A percentile compares a stretch with the other conserved stretches of the same genome.
Evolutionary conservation across 2,113 vertebrate genomes (phyloP).

Genomic region (Mixornis gularis): DNA sequence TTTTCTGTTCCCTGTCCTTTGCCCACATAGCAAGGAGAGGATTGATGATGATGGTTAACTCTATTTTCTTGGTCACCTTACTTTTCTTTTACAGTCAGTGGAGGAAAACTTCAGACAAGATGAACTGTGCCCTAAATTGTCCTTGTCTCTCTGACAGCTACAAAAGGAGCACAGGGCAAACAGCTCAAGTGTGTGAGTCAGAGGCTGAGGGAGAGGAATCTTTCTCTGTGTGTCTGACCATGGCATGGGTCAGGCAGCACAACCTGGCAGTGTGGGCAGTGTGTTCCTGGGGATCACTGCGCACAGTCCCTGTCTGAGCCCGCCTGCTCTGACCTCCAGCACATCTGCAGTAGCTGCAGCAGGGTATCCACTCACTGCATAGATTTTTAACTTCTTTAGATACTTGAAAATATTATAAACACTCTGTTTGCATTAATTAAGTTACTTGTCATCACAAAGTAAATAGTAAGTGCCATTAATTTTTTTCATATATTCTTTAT

Average conservation of each 20-base stretch:
- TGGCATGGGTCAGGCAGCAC: not conserved
- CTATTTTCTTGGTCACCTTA: not conserved
- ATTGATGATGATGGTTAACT: not conserved
- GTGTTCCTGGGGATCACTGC: not conserved
- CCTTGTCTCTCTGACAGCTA: not conserved
- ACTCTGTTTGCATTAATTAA: not conserved
- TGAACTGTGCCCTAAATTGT: not conserved
- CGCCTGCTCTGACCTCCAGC: fast-evolving
- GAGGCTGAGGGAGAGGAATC: not conserved
- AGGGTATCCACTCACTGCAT: not conserved
- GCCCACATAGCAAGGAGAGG: not conserved
- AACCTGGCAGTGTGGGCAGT: fast-evolving
- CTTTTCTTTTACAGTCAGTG: not conserved
- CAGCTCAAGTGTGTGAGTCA: not conserved
- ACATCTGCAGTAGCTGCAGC: not conserved
- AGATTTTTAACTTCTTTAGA: not conserved
- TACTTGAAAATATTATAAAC: not conserved
- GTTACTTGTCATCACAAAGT: not conserved
- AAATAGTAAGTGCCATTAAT: not conserved
- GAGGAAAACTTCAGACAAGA: not conserved
- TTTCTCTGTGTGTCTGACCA: not conserved
- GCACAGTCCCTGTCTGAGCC: not conserved
- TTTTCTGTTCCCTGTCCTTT: not conserved
- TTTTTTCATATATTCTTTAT: not conserved
- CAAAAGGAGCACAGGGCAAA: not conserved